Evolutionary conservation across 2,888 invertebrate species (phyloP).

Genomic region (Alloplasta piceator): DNA sequence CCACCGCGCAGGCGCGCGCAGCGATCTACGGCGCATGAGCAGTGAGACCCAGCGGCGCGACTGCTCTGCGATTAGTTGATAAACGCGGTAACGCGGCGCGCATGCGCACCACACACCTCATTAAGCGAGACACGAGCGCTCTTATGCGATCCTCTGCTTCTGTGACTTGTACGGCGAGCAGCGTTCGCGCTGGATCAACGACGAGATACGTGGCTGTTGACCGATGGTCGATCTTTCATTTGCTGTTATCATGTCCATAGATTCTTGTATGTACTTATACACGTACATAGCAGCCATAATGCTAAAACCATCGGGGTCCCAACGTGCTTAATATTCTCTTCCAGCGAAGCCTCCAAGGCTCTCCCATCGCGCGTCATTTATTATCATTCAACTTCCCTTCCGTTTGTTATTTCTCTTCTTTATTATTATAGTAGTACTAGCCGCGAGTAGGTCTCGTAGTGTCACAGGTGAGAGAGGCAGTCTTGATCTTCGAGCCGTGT

Average conservation of each 20-base stretch:
- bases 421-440: constrained; percentile 58
- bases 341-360: constrained; percentile 52
- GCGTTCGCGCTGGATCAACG: constrained; percentile 18
- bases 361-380: constrained; percentile 28
- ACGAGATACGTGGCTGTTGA: constrained; percentile 4
- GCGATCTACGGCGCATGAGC: neutral
- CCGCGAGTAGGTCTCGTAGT: constrained; percentile 65
- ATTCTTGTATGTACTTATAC: neutral
- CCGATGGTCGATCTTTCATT: constrained; percentile 17
- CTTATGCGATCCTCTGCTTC: constrained; percentile 3
- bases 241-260: neutral
- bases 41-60: constrained; percentile 6
- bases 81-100: constrained; percentile 8
- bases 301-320: constrained; percentile 29
- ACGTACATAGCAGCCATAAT: constrained; percentile 7
- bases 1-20: constrained; percentile 44
- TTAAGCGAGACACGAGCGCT: constrained; percentile 20
- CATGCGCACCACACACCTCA: constrained; percentile 13
- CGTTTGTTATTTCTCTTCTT: constrained; percentile 29
- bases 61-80: constrained; percentile 24
- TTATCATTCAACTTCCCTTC: constrained; percentile 27
- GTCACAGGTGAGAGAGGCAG: constrained; percentile 77
- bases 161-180: neutral
- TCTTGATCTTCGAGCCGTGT: constrained; percentile 80
- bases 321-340: constrained; percentile 41